Conservation (phyloP, 1,140 invertebrate species). For the Prorops nasuta region DNA sequence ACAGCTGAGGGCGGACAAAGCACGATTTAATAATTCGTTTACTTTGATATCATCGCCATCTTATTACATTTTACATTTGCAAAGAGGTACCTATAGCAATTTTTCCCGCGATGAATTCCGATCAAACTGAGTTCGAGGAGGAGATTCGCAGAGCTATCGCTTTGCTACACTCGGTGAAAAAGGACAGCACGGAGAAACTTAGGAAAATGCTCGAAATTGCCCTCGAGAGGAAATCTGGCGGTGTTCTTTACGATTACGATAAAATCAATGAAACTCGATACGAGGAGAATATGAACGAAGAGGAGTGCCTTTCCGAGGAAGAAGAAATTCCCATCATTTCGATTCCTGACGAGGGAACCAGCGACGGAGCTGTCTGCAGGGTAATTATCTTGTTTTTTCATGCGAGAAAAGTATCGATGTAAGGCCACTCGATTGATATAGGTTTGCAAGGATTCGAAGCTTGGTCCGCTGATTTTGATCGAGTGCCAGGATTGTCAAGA, state of each 20-base stretch:
- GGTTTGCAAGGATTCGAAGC: conserved; percentile 37
- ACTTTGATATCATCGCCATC: too few species aligned
- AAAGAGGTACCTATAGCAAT: too few species aligned
- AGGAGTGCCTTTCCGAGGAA: conserved; percentile 13
- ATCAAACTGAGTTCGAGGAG: too few species aligned
- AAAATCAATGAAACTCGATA: too few species aligned
- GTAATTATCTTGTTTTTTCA: conserved; percentile 16
- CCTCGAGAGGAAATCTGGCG: conserved; percentile 21
- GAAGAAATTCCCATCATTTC: conserved; percentile 38
- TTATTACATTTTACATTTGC: too few species aligned
- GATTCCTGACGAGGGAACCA: conserved; percentile 39
- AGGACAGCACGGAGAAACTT: conserved; percentile 29
- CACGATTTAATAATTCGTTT: too few species aligned
- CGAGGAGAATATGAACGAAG: not conserved
- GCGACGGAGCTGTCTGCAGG: conserved; percentile 31
- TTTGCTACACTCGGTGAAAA: conserved; percentile 31
- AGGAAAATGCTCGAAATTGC: conserved; percentile 26
- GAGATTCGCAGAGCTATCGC: conserved; percentile 28
- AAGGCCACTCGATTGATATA: too few species aligned
- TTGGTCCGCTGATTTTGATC: conserved; percentile 34
- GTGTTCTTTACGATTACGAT: too few species aligned
- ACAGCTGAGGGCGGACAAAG: too few species aligned
- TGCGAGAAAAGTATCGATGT: not conserved
- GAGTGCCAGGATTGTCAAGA: conserved; percentile 40
- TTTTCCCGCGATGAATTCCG: too few species aligned